Conservation (phyloP, 2,797 vertebrate species). For the Thunnus albacares region DNA sequence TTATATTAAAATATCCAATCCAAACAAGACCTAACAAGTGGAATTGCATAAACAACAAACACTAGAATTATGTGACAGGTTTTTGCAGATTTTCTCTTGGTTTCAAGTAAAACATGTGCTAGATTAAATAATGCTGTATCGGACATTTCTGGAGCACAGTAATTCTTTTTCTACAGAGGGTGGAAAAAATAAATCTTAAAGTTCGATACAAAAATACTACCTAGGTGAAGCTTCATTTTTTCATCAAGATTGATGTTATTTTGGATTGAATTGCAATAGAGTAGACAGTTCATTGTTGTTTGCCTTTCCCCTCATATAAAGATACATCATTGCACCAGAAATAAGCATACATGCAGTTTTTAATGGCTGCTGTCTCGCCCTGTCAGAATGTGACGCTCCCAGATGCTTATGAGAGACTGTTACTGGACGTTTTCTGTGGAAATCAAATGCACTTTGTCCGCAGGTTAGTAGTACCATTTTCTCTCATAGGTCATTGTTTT, state of each 20-base stretch:
- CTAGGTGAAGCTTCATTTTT: too few relatives aligned
- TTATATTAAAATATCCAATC: background rate
- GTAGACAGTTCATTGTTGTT: too few relatives aligned
- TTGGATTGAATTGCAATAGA: too few relatives aligned
- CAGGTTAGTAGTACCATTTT: slow-evolving; percentile 79
- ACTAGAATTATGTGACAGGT: too few relatives aligned
- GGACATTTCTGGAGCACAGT: too few relatives aligned
- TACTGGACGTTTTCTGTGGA: slow-evolving; percentile 93
- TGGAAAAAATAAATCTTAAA: too few relatives aligned
- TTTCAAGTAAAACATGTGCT: too few relatives aligned
- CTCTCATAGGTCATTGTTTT: background rate
- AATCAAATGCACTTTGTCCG: slow-evolving; percentile 95
- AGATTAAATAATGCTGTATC: too few relatives aligned
- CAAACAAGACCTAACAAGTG: background rate
- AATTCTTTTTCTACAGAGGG: too few relatives aligned
- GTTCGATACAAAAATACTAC: too few relatives aligned
- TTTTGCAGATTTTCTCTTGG: too few relatives aligned
- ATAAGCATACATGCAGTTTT: background rate
- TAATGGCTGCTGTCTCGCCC: slow-evolving; percentile 21
- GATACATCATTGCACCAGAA: background rate
- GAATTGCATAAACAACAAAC: background rate
- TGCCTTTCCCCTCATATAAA: background rate
- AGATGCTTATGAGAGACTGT: slow-evolving; percentile 92
- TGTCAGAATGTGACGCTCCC: slow-evolving; percentile 90
- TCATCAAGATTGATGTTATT: too few relatives aligned